Evolutionary conservation across 2,888 invertebrate genomes (phyloP), one percentile per base, ranked within the genome.

Genomic region (Mechanitis messenoides): DNA sequence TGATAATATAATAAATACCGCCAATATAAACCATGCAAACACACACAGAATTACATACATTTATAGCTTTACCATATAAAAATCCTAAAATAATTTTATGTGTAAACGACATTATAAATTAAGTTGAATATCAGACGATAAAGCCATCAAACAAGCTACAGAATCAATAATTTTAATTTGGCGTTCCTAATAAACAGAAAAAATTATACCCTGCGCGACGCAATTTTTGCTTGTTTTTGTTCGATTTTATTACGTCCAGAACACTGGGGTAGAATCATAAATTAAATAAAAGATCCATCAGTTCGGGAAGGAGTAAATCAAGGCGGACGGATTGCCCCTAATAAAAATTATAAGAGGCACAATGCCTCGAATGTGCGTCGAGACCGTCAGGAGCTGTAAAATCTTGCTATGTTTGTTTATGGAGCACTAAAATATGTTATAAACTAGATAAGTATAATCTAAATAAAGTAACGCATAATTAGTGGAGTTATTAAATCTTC

Each of bases 271-370:
- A 71, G 78, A 80, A 83, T 83, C 87, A 87, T 89, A 89, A 90
- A 90, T 89, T 87, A 86, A 87, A 88, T 81, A 79, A 83, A 86
- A 87, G 85, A 88, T 87, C 87, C 87, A 85, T 89, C 88, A 88
- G 85, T 87, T 88, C 84, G 88, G 89, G 88, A 89, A 88, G 87
- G 77, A 87, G 89, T 89, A 90, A 90, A 90, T 90, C 90, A 90
- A 88, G 85, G 71, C 81, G 80, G 89, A 88, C 87, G 89, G 86
- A 90, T 90, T 89, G 90, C 88, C 88, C 85, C 86, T 84, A 88
- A 89, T 90, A 89, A 90, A 90, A 90, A 90, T 89, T 90, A 90
- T 90, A 90, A 89, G 86, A 87, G 84, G 87, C 88, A 89, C 89
- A 90, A 90, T 89, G 83, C 81, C 73, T 81, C 81, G 83, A 84